Evolutionary conservation across 1,140 invertebrate species (phyloP), one percentile per base, ranked within the genome.

Genomic region (Trichoplusia ni): DNA sequence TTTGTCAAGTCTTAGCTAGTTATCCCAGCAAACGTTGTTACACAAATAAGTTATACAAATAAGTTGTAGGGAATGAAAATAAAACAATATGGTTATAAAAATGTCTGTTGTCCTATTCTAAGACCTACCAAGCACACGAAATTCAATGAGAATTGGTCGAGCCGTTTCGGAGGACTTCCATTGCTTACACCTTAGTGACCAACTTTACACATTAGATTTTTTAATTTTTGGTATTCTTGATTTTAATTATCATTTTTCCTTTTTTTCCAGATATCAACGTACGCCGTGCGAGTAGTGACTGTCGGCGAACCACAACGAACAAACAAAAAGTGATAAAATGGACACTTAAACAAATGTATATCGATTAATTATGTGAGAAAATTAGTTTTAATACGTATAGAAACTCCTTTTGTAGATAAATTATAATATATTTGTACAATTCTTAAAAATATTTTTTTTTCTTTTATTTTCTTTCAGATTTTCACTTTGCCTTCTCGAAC

Each of bases 281-380:
- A 81, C 83, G 84, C 82, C 86, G 83, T 87, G 86, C 78, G 79
- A 86, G 75, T 82, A 87, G 61, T 86, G 84, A 77, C 79, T 72
- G 67, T 71, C 82, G 86, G 85, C 83, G 80, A 64, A 56, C 66
- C 68, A 86, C 86, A 86, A 85, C 86, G 85, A 88, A 85, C 70
- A 75, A 66, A 72, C 58, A 47, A 40, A 40, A 82, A 89, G 86
- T 89, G 86, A 89, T 82, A 86, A 29, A 51, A 77, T 19, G 69
- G 78, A 86, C 84, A 82, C 78, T 86, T 42, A 62, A 78, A 67
- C 61, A 21, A 7, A 60, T 23, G 14, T 49, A 60, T 60, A 62
- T 49, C 64, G 35, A 37, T 67, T 16, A 23, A 47, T 58, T 33
- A 54, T 77, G 78, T 89, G 77, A 82, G 75, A 82, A 14, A 73